Evolutionary conservation across 1,140 invertebrate species (phyloP).

Genomic region (Ceratina australensis): DNA sequence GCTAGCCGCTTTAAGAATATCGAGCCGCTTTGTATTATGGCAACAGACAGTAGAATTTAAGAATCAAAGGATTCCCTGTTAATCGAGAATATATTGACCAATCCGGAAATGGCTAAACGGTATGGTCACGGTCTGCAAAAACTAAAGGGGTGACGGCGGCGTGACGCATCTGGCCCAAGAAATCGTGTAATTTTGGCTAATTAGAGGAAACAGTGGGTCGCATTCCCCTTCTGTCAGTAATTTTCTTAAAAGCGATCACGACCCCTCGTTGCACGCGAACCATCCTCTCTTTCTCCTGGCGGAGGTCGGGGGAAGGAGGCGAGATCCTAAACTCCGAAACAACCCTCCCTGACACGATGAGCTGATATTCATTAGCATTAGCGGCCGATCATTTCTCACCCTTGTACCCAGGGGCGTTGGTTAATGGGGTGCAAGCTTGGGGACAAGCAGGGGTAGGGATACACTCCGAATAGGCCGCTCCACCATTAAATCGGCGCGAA

Average conservation of each 20-base stretch:
- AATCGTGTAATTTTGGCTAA: constrained; percentile 71
- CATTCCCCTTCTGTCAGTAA: constrained; percentile 65
- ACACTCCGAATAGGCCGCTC: constrained; percentile 40
- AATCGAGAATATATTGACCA: constrained; percentile 51
- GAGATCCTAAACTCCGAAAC: constrained; percentile 54
- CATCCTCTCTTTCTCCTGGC: background rate
- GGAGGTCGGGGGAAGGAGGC: background rate
- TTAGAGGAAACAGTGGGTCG: constrained; percentile 63
- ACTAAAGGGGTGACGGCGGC: constrained; percentile 14
- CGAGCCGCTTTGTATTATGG: constrained; percentile 38
- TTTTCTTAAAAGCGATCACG: constrained; percentile 72
- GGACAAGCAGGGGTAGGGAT: constrained; percentile 11
- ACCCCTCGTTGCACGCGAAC: constrained; percentile 40
- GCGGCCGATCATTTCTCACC: constrained; percentile 73
- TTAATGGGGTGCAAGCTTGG: constrained; percentile 63
- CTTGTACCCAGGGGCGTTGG: constrained; percentile 60
- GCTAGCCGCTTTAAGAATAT: constrained; percentile 13
- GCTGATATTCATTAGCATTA: constrained; percentile 75
- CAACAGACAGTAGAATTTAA: constrained; percentile 13
- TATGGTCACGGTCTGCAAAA: constrained; percentile 19
- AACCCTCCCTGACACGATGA: constrained; percentile 64
- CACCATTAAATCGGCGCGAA: constrained; percentile 60
- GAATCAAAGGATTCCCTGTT: constrained; percentile 45
- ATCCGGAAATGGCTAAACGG: constrained; percentile 19
- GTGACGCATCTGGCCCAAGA: constrained; percentile 48